Evolutionary conservation across 2,113 vertebrate species (phyloP).

Genomic region (Chionis minor): DNA sequence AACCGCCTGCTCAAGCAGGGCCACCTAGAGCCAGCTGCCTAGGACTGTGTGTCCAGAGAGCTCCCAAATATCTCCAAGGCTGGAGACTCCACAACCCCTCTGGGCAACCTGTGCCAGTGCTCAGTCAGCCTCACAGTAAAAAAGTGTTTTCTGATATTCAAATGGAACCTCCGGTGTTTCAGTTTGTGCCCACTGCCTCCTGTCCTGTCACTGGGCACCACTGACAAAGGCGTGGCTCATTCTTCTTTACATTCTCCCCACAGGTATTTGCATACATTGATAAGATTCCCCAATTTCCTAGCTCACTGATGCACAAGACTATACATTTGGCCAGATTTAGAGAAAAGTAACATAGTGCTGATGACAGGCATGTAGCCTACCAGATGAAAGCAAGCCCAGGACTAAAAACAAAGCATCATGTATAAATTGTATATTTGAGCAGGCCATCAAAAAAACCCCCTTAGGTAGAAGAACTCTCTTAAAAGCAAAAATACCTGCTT

Average conservation of each 20-base stretch:
- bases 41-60: accelerated
- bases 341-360: neutral
- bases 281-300: neutral
- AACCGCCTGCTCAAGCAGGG: neutral
- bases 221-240: no score
- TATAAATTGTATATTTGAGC: neutral
- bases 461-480: neutral
- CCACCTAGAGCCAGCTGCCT: accelerated
- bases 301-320: neutral
- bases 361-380: no score
- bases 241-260: neutral
- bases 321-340: neutral
- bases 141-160: neutral
- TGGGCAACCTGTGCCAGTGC: neutral
- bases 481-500: neutral
- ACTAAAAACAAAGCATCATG: neutral
- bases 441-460: neutral
- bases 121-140: neutral
- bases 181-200: neutral
- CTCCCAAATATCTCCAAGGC: neutral
- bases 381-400: neutral
- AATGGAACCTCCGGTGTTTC: neutral
- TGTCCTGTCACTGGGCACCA: neutral
- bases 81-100: neutral
- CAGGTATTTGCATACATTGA: neutral